Base-by-base conservation (phyloP, 1,140 invertebrate species). In the Belonocnema kinseyi region DNA sequence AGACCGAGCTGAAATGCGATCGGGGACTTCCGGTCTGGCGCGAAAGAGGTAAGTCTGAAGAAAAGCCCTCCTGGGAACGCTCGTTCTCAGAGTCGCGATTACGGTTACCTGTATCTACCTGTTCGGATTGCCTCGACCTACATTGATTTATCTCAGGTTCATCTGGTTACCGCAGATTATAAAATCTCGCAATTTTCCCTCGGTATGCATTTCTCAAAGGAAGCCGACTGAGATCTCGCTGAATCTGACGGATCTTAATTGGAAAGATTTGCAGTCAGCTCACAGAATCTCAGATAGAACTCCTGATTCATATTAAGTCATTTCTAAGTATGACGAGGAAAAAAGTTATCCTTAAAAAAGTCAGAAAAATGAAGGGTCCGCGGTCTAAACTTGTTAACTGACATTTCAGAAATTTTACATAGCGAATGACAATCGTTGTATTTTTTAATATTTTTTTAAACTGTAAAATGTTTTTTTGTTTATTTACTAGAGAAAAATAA, bases 81-180 rank as follows among this genome's bases (percentile, higher is more conserved):
- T 53, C 73, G 16, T 74, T 40, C 74, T 50, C 50, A 3, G 33
- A 75, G 61, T 46, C 56, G 46, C 74, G 74, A 75, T 75, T 75
- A 66, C 46, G 16, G 56, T 75, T 75, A 75, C 14, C 74, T 56
- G 74, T 51, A 61, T 61, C 54, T 56, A 66, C 61, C 61, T 66
- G 26, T 46, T 66, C 61, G 61, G 40, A 66, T 66, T 66, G 61
- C 61, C 16, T 40, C 61, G 61, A 66, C 61, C 61, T 66, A 66
- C 61, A 66, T 66, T 66, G 61, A 66, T 66, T 66, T 66, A 66
- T 66, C 61, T 66, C 26, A 46, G 61, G 13, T 66, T 66, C 61
- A 66, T 66, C 61, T 66, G 33, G 33, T 8, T 40, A 33, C 33
- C 40, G 26, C 40, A 40, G 61, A 26, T 66, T 66, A 66, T 66